Evolutionary conservation across 2,888 invertebrate genomes (phyloP).

Genomic region (Meteorus cinctellus): DNA sequence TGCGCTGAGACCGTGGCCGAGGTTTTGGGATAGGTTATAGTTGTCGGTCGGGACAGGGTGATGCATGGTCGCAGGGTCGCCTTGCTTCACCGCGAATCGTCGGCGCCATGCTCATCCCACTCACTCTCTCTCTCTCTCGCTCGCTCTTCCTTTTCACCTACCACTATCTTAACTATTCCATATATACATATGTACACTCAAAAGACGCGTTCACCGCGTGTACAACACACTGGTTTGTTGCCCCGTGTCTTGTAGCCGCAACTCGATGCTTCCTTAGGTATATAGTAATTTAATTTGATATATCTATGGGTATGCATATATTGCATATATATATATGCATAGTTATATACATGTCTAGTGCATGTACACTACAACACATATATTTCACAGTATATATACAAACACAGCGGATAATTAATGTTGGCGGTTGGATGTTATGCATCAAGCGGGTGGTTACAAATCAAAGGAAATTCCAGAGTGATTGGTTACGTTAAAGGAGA

Average conservation of each 20-base stretch:
- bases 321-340: too few species aligned
- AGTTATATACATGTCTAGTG: not conserved
- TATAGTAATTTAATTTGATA: constrained; percentile 15
- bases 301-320: not conserved
- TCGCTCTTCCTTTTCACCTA: not conserved
- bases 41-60: constrained; percentile 65
- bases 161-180: constrained; percentile 21
- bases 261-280: constrained; percentile 20
- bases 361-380: not conserved
- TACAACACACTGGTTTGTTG: constrained; percentile 21
- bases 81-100: constrained; percentile 65
- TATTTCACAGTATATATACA: not conserved
- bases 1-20: constrained; percentile 38
- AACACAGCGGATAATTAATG: constrained; percentile 16
- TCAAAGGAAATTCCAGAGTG: constrained; percentile 22
- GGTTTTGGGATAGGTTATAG: constrained; percentile 58
- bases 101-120: constrained; percentile 56
- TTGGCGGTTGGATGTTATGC: constrained; percentile 14
- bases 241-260: constrained; percentile 12
- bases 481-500: not conserved
- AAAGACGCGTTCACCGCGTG: not conserved
- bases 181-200: not conserved
- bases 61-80: constrained; percentile 67
- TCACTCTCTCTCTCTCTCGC: constrained; percentile 18
- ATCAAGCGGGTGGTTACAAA: constrained; percentile 11